Evolutionary conservation across 2,113 vertebrate genomes (phyloP), one percentile per base, ranked within the genome.

Genomic region (Pitta sordida): DNA sequence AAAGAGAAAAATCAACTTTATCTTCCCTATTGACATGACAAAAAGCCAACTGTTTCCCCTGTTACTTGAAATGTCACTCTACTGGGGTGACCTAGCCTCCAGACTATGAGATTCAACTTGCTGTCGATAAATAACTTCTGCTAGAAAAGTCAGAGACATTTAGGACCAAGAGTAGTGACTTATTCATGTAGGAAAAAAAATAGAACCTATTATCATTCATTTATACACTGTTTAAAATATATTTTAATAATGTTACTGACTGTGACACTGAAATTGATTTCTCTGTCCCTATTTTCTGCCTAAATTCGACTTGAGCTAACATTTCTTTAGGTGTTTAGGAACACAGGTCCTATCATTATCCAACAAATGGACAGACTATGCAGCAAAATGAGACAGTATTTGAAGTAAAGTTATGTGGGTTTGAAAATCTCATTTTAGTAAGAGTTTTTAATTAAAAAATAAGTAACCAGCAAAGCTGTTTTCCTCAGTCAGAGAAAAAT

Each of bases 401-500:
- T 46, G 9, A 29, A 74, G 60, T 34, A 37, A 93, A 79, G 67
- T 55, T 53, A 59, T 30, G 12, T 74, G 32, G 15, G 26, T 34
- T 73, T 91, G 55, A 94, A 94, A 93, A 73, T 76, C 75, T 76
- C 27, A 49, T 71, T 79, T 65, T n/a, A 53, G 43, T 70, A 55
- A 48, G 64, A 51, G 59, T 9, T 92, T 94, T 95, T 91, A 93
- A 91, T 93, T 83, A 85, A 95, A 88, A 91, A 62, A 29, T 62
- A 90, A 93, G 16, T 37, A 90, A 77, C 18, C 53, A 81, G 55
- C 51, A 90, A 88, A 83, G 76, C 46, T 78, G 32, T 53, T 87
- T 87, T 84, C 49, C 51, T 85, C 73, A 60, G 53, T 11, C 52
- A 49, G 59, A 80, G 67, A 36, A 77, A 93, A 93, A 86, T 92